Base-by-base conservation (phyloP, 2,888 invertebrate genomes). In the Drosophila pseudotalamancana region DNA sequence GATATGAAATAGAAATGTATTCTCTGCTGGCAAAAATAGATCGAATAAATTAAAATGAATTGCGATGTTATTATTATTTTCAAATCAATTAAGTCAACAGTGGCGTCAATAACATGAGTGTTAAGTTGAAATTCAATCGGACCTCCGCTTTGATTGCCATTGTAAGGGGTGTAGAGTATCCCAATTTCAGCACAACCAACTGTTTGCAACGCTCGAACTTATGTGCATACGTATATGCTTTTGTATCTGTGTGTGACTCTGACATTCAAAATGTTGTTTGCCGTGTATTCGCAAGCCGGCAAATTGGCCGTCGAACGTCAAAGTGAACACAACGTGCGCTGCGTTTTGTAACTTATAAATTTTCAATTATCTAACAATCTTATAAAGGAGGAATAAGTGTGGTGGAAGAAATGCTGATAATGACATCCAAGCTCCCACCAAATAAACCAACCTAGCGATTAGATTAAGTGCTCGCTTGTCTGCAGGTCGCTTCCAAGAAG, bases 351-450 rank as follows among this genome's bases (percentile, higher is more conserved):
- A 60, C 27, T 55, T 64, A 72, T 75, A 72, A 63, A 67, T 69
- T 80, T 62, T 59, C 6, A 70, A 77, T 81, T 83, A 83, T 77
- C 84, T 83, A 71, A 80, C 60, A 62, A 46, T 25, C 46, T 19
- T 48, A 40, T 42, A 40, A 62, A 54, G 46, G 48, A 60, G 51
- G 72, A 74, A 74, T 81, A 67, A 67, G 61, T 72, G 74, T 53
- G 46, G 12, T 35, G 49, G 57, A 60, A 67, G 43, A 19, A 60
- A 43, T 67, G 23, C 18, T 32, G 70, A 81, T 81, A 75, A 76
- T 65, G 39, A 18, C 62, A 62, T 53, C 62, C n/a, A 45, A 43
- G 16, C 37, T 35, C 54, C 37, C 6, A 32, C 27, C 23, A 8
- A 46, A 73, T 70, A 66, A 70, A 60, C 60, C 29, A n/a, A 62